Percentiles rank a stretch among this genome's conserved stretches.
Evolutionary conservation across 2,113 vertebrate genomes (phyloP).

Genomic region (Ursus arctos): DNA sequence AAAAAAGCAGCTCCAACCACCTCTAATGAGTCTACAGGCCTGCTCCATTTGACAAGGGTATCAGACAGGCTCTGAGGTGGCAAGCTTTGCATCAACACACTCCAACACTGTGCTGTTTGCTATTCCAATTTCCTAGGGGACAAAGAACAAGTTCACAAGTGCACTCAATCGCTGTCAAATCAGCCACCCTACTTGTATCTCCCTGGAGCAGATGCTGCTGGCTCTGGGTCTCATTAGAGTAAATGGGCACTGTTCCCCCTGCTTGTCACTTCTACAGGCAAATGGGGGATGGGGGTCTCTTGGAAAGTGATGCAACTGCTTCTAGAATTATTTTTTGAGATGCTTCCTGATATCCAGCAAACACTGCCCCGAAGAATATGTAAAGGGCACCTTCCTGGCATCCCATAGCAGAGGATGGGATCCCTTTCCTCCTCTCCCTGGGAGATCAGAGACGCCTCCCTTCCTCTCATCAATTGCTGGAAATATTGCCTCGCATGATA

Average conservation of each 20-base stretch:
- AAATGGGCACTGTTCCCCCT: slow-evolving; percentile 23
- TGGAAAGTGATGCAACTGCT: background rate
- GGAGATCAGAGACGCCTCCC: background rate
- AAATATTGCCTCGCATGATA: background rate
- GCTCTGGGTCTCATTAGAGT: background rate
- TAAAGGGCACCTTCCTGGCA: background rate
- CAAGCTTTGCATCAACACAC: background rate
- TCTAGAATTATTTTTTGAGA: background rate
- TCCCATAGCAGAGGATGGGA: background rate
- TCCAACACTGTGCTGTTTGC: background rate
- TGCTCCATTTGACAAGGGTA: background rate
- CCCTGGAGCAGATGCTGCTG: background rate
- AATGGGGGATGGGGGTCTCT: background rate
- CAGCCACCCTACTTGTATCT: slow-evolving; percentile 34
- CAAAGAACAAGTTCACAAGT: slow-evolving; percentile 1
- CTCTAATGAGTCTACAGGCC: background rate
- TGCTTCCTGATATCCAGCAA: background rate
- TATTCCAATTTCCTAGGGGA: slow-evolving; percentile 57
- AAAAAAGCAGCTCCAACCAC: background rate
- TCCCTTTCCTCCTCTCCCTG: background rate
- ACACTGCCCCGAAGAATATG: background rate
- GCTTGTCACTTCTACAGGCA: background rate
- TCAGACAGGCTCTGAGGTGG: background rate
- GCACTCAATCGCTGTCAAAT: slow-evolving; percentile 58
- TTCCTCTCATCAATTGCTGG: background rate